Conservation (phyloP, 2,113 vertebrate genomes). For the Peromyscus californicus region DNA sequence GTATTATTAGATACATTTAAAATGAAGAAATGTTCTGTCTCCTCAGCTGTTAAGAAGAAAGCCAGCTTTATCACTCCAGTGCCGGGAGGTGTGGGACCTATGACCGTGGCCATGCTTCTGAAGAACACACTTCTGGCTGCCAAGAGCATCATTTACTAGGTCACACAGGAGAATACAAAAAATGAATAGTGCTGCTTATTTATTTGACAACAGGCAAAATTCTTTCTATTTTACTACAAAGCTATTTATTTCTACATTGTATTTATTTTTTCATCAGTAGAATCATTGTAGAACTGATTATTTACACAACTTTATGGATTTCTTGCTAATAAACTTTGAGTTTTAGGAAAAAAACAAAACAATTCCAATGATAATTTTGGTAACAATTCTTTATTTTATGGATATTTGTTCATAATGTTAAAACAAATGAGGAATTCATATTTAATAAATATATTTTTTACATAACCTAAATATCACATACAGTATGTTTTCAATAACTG, state of each 20-base stretch:
- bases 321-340: constrained; percentile 53
- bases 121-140: constrained; percentile 94
- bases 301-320: constrained; percentile 61
- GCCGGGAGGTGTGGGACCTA: constrained; percentile 94
- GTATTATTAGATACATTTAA: neutral
- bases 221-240: constrained; percentile 86
- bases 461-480: constrained; percentile 20
- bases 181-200: constrained; percentile 72
- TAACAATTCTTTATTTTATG: constrained; percentile 33
- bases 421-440: constrained; percentile 49
- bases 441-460: constrained; percentile 65
- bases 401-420: neutral
- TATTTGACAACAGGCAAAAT: constrained; percentile 63
- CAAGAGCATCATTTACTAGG: constrained; percentile 91
- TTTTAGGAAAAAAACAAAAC: neutral
- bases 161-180: neutral
- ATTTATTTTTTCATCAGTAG: constrained; percentile 87
- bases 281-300: constrained; percentile 40
- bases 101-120: constrained; percentile 96
- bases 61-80: constrained; percentile 95
- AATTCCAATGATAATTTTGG: constrained; percentile 53
- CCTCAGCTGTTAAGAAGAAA: constrained; percentile 94
- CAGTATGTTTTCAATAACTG: constrained; percentile 28
- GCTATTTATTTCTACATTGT: constrained; percentile 88
- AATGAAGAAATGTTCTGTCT: constrained; percentile 63